Evolutionary conservation across 2,888 invertebrate genomes (phyloP).

Genomic region (Mystacides longicornis): DNA sequence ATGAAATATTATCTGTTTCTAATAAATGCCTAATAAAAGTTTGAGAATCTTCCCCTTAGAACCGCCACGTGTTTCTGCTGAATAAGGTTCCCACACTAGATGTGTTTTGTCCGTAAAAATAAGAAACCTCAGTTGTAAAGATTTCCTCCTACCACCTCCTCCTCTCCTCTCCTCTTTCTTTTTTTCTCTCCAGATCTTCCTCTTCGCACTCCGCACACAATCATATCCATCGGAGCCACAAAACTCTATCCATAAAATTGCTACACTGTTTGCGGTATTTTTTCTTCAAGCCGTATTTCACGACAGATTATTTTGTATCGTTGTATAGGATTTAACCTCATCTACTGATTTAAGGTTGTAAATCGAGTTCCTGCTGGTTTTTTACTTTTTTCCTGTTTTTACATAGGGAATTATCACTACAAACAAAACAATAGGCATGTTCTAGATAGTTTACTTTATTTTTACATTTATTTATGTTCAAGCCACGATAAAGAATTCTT

Average conservation of each 20-base stretch:
- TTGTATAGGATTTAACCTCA: not conserved
- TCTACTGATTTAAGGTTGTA: not conserved
- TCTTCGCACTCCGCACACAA: not conserved
- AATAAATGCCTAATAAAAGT: not conserved
- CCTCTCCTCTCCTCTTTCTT: not conserved
- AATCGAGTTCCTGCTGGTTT: no score
- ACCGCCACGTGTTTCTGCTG: slow-evolving; percentile 20
- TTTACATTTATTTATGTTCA: no score
- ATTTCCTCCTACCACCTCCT: slow-evolving; percentile 25
- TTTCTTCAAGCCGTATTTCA: not conserved
- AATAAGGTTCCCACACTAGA: slow-evolving; percentile 23
- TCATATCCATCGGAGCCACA: not conserved
- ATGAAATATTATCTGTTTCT: no score
- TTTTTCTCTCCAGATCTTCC: not conserved
- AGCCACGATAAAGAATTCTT: no score
- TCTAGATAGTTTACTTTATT: no score
- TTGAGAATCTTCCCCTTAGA: not conserved
- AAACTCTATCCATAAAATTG: not conserved
- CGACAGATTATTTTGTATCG: not conserved
- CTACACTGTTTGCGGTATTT: not conserved
- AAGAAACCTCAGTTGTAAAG: slow-evolving; percentile 28
- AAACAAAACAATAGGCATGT: no score
- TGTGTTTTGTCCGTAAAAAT: slow-evolving; percentile 26
- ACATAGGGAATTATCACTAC: no score
- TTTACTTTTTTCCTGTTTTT: slow-evolving; percentile 4